These are phyloP conservation scores for Crypturellus undulatus DNA, from an alignment of 2,113 vertebrate genomes.

Conservation along the genomic window DNA sequence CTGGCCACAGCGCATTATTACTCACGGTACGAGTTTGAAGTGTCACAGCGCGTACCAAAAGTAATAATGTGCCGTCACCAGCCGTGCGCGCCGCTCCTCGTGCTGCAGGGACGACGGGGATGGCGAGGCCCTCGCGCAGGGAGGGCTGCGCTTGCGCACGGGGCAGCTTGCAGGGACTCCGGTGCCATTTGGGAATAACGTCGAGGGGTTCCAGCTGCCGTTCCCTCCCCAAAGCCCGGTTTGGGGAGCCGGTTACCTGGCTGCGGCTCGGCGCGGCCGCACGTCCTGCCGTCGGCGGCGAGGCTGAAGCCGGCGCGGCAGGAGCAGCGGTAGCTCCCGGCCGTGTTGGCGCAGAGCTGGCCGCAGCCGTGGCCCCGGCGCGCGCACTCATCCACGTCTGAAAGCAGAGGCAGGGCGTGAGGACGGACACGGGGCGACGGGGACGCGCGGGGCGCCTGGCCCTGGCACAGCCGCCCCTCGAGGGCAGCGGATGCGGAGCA, in stretches of 20 bases:
- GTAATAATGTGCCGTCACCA: conserved; percentile 96
- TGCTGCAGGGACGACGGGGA: accelerated
- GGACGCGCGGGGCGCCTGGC: accelerated
- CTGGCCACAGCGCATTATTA: conserved; percentile 98
- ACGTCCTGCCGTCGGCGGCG: conserved; percentile 63
- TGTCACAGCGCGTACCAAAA: conserved; percentile 99
- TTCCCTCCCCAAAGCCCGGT: background rate
- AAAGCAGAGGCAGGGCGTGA: background rate
- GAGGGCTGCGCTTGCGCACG: background rate
- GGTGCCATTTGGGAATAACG: background rate
- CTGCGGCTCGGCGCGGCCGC: conserved; percentile 46
- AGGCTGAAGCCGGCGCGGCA: conserved; percentile 82
- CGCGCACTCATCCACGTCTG: conserved; percentile 90
- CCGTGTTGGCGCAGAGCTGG: conserved; percentile 85
- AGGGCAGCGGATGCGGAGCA: background rate
- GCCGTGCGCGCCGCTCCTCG: conserved; percentile 12
- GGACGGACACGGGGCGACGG: background rate
- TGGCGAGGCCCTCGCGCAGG: accelerated
- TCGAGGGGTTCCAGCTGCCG: background rate
- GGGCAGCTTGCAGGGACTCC: background rate
- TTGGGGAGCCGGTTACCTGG: conserved; percentile 51
- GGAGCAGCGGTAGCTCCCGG: conserved; percentile 84
- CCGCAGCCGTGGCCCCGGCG: conserved; percentile 70
- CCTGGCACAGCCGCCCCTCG: accelerated
- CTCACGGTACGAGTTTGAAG: conserved; percentile 99